Evolutionary conservation across 1,140 invertebrate genomes (phyloP), one percentile per base, ranked within the genome.

Genomic region (Fopius arisanus): DNA sequence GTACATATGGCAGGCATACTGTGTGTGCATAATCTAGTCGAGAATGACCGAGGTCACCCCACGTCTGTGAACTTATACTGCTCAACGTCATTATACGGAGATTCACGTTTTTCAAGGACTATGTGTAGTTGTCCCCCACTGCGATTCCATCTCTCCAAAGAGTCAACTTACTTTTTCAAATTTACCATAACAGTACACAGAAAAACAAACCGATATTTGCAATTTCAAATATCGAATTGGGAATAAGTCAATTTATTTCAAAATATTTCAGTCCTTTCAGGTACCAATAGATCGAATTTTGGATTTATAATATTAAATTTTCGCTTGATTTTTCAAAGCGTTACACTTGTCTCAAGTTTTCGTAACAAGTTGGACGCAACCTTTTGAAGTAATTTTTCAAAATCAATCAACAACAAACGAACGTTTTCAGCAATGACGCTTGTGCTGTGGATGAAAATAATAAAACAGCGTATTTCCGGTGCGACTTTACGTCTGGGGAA

Each of bases 31-130:
- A 79, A 83, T 76, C 76, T 73, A 73, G 74, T n/a, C 9, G 28
- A 43, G 70, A 59, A 63, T 31, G 33, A 68, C 75, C 79, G 81
- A 83, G 80, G 81, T 83, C 79, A 83, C 76, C 75, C 76, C 70
- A 75, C 78, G 81, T 81, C 79, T 80, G 77, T 63, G 51, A 72
- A 69, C 51, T 33, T 26, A 21, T 16, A 66, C n/a, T 14, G 7
- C 29, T 31, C n/a, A 28, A 66, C 33, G 69, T 28, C 62, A 63
- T 28, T 59, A 51, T 31, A 33, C 31, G 69, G 16, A 3, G 43
- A 71, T 62, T 31, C 51, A 59, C 54, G 69, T 51, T 3, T 40
- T 71, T 71, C 69, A 31, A 31, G 31, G 40, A 16, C 48, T 62
- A 43, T 43, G 16, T 31, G 16, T 43, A 43, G 3, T 43, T 14